Conservation (phyloP, 2,113 vertebrate species). For the Otis tarda region DNA sequence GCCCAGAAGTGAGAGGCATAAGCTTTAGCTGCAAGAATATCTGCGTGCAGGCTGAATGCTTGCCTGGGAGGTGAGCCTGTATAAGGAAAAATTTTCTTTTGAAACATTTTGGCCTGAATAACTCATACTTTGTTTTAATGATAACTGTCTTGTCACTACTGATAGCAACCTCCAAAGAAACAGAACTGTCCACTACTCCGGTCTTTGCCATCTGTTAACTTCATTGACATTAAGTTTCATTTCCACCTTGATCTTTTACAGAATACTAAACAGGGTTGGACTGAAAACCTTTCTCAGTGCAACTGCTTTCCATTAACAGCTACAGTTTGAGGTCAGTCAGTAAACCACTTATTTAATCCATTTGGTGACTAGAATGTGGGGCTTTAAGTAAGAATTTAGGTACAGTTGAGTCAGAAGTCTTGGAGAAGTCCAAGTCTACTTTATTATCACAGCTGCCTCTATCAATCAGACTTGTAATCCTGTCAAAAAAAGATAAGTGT, state of each 20-base stretch:
- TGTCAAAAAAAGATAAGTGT: neutral
- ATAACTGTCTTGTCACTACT: neutral
- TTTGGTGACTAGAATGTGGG: neutral
- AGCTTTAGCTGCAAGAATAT: neutral
- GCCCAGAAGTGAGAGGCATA: neutral
- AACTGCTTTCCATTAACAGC: neutral
- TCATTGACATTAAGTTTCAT: neutral
- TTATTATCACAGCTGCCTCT: constrained; percentile 2
- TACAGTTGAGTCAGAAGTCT: constrained; percentile 20
- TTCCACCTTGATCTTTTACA: neutral
- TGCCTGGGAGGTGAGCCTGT: neutral
- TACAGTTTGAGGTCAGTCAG: neutral
- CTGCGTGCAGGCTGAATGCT: neutral
- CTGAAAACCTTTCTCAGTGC: neutral
- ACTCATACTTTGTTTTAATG: neutral
- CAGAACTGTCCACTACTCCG: neutral
- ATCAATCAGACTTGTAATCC: neutral
- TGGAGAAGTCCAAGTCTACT: neutral
- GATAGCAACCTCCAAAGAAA: neutral
- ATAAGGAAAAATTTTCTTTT: neutral
- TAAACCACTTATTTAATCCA: neutral
- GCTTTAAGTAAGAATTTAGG: neutral
- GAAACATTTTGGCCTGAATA: neutral
- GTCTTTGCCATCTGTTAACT: neutral
- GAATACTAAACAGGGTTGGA: neutral